Evolutionary conservation across 2,797 vertebrate species (phyloP).

Genomic region (Phyllotis vaccarum): DNA sequence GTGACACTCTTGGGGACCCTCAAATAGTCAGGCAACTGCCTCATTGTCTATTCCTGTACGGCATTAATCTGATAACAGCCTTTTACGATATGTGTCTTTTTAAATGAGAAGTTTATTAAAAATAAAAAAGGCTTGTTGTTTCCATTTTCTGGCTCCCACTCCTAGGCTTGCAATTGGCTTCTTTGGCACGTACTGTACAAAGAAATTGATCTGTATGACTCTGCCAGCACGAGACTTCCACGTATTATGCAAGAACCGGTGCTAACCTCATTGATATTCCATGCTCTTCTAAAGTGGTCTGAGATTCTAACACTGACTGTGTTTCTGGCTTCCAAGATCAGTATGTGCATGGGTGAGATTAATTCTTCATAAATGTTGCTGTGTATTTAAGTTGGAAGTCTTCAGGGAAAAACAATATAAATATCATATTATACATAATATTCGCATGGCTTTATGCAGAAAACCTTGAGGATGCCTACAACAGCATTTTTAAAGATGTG

Average conservation of each 20-base stretch:
- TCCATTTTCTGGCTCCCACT: not conserved
- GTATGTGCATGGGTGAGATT: conserved; percentile 18
- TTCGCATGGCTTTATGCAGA: not conserved
- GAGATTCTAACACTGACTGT: not conserved
- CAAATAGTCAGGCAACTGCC: conserved; percentile 8
- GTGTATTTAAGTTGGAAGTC: not conserved
- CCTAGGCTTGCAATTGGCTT: conserved; percentile 1
- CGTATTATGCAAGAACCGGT: conserved; percentile 40
- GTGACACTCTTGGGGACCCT: not conserved
- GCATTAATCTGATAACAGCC: not conserved
- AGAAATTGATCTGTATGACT: conserved; percentile 18
- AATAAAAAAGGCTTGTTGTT: not conserved
- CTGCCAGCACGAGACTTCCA: not conserved
- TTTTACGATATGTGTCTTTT: conserved; percentile 9
- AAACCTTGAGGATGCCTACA: conserved; percentile 35
- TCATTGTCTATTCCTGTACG: not conserved
- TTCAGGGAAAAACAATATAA: conserved; percentile 61
- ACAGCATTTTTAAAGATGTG: not conserved
- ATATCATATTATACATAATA: not conserved
- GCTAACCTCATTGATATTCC: conserved; percentile 34
- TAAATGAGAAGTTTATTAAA: not conserved
- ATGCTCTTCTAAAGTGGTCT: conserved; percentile 48
- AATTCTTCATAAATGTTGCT: conserved; percentile 32
- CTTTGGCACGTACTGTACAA: conserved; percentile 11
- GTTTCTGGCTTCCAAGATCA: conserved; percentile 56